phyloP scores from a whole-genome alignment of 2,797 vertebrate species.

The Glyptemys insculpta region DNA sequence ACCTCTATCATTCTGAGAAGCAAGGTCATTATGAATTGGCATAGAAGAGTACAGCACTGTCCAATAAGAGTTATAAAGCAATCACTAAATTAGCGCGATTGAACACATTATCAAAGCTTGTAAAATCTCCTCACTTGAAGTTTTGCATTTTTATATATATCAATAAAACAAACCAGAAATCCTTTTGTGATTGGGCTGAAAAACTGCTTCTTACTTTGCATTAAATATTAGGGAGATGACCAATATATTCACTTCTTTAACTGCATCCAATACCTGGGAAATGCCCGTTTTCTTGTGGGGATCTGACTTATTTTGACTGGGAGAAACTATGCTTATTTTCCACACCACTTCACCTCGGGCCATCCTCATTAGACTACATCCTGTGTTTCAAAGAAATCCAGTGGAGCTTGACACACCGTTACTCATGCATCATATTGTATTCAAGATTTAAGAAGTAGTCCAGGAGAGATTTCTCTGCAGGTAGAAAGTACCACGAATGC shows the following conservation, averaged over 20 bases:
- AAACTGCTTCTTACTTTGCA: background rate
- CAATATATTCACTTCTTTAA: background rate
- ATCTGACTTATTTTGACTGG: background rate
- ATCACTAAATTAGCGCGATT: background rate
- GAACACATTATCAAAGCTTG: background rate
- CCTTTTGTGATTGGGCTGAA: background rate
- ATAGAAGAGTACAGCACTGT: background rate
- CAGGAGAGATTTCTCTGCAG: background rate
- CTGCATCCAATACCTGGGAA: background rate
- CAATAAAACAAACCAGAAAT: background rate
- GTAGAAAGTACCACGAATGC: background rate
- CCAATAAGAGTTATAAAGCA: background rate
- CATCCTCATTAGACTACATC: background rate
- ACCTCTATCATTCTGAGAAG: background rate
- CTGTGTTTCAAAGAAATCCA: background rate
- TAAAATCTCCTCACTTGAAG: background rate
- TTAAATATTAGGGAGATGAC: background rate
- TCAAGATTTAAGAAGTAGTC: background rate
- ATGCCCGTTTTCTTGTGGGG: background rate
- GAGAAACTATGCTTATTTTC: background rate
- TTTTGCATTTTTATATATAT: background rate
- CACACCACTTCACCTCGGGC: background rate
- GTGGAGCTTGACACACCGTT: background rate
- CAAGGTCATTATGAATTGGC: background rate
- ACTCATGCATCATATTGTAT: background rate